Conservation (phyloP, 2,113 vertebrate species). For the Cryptoleucopteryx plumbea region DNA sequence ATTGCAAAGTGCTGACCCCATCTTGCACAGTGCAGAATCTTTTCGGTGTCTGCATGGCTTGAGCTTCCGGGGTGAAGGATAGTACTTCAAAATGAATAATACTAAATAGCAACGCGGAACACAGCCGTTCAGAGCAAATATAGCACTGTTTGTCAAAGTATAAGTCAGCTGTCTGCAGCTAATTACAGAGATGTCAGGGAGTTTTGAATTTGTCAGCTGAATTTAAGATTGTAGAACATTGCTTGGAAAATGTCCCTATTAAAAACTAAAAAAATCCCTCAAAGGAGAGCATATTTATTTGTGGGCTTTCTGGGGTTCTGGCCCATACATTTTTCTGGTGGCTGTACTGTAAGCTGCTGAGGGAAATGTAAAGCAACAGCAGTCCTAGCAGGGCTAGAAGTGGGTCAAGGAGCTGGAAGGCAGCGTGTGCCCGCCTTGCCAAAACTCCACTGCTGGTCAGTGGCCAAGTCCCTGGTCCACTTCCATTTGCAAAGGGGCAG, state of each 20-base stretch:
- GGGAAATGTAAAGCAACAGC: not conserved
- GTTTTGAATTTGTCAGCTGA: not conserved
- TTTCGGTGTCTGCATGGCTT: not conserved
- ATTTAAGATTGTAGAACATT: not conserved
- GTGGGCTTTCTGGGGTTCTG: not conserved
- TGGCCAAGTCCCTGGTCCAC: not conserved
- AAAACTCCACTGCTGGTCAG: no score
- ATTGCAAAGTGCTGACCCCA: not conserved
- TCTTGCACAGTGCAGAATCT: not conserved
- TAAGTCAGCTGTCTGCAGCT: not conserved
- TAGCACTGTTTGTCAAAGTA: not conserved
- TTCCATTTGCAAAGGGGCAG: not conserved
- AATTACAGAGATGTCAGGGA: not conserved
- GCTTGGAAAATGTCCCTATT: not conserved
- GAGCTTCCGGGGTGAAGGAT: not conserved
- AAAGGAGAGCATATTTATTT: not conserved
- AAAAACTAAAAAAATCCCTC: not conserved
- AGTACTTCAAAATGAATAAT: not conserved
- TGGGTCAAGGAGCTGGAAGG: not conserved
- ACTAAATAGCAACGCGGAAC: not conserved
- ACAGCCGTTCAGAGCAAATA: not conserved
- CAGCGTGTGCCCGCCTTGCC: not conserved
- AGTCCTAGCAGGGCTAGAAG: not conserved
- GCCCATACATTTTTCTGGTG: not conserved
- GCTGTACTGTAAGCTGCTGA: not conserved